Evolutionary conservation across 2,797 vertebrate genomes (phyloP).

Genomic region (Hozukius guyotensis): DNA sequence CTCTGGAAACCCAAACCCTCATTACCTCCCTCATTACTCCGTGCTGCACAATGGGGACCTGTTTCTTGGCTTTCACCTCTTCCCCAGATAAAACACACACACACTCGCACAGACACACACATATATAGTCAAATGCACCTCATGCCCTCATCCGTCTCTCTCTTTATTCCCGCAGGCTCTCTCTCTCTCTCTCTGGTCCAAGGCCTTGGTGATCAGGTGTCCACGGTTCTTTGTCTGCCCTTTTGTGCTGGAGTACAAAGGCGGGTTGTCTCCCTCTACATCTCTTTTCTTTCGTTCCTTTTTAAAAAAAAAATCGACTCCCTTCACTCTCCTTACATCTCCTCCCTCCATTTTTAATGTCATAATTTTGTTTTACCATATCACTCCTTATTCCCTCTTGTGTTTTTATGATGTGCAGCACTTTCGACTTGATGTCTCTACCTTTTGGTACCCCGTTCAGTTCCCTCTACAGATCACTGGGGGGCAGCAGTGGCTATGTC

Average conservation of each 20-base stretch:
- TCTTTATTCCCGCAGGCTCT: constrained; percentile 58
- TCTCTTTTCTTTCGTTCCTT: constrained; percentile 41
- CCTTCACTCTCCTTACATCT: neutral
- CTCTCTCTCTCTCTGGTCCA: constrained; percentile 56
- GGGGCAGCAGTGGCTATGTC: constrained; percentile 47
- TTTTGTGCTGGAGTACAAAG: constrained; percentile 74
- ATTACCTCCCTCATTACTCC: constrained; percentile 79
- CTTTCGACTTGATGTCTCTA: neutral
- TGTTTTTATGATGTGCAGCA: neutral
- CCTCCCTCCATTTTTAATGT: neutral
- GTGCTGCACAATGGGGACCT: constrained; percentile 73
- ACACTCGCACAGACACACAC: constrained; percentile 49
- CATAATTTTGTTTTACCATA: neutral
- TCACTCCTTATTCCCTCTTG: neutral
- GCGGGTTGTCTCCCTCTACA: constrained; percentile 48
- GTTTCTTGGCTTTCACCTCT: constrained; percentile 71
- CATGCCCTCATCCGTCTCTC: constrained; percentile 60
- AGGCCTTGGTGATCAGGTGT: constrained; percentile 72
- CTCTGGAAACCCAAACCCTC: constrained; percentile 78
- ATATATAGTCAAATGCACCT: constrained; percentile 65
- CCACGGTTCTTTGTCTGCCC: constrained; percentile 67
- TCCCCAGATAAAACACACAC: constrained; percentile 54
- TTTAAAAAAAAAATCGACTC: neutral
- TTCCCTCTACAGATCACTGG: constrained; percentile 52
- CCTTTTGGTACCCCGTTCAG: neutral